Conservation (phyloP, 1,140 invertebrate genomes). For the Drosophila lacertosa region DNA sequence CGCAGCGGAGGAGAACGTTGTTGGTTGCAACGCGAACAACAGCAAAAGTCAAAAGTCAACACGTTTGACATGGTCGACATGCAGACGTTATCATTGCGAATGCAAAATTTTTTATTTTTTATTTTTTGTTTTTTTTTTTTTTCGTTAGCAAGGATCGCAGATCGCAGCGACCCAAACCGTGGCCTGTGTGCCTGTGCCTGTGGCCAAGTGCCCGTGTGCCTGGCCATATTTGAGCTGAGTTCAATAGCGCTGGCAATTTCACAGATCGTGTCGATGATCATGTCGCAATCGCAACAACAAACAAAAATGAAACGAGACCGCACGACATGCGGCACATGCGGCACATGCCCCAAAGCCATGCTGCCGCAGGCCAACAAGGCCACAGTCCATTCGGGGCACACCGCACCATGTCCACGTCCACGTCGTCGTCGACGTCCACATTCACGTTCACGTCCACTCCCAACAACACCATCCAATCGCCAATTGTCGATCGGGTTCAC, state of each 20-base stretch:
- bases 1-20: conserved; percentile 48
- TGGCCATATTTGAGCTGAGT: conserved; percentile 70
- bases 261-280: conserved; percentile 81
- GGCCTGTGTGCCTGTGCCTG: conserved; percentile 15
- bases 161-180: background rate
- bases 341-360: conserved; percentile 56
- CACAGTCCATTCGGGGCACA: conserved; percentile 18
- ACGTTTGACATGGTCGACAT: conserved; percentile 80
- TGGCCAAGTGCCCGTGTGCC: conserved; percentile 15
- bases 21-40: conserved; percentile 19
- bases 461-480: conserved; percentile 24
- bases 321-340: conserved; percentile 74
- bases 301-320: conserved; percentile 67
- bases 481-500: conserved; percentile 41
- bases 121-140: too few relatives aligned
- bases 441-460: conserved; percentile 8
- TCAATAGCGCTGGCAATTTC: conserved; percentile 72
- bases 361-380: conserved; percentile 14
- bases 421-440: conserved; percentile 5
- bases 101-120: conserved; percentile 51
- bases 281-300: conserved; percentile 70
- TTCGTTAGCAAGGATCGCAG: conserved; percentile 38
- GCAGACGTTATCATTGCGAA: conserved; percentile 73
- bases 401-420: background rate
- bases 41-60: conserved; percentile 76